Conservation (phyloP, 2,113 vertebrate genomes). For the Phaetusa simplex region DNA sequence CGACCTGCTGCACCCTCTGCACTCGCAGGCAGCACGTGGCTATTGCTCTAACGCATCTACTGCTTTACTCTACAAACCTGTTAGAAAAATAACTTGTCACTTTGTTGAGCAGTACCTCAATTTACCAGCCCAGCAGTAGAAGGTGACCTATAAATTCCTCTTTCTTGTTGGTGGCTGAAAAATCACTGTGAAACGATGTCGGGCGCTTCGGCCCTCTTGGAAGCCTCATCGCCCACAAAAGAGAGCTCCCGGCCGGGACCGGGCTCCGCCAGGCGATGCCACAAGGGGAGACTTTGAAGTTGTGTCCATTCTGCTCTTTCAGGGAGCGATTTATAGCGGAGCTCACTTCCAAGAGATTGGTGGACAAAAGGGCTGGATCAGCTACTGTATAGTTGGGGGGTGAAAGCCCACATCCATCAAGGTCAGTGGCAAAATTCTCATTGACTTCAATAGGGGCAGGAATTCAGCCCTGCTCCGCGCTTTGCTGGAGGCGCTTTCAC, state of each 20-base stretch:
- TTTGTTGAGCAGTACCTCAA: neutral
- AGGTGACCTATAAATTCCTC: neutral
- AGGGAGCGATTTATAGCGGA: neutral
- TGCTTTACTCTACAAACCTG: neutral
- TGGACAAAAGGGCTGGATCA: slow-evolving; percentile 16
- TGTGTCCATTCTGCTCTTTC: neutral
- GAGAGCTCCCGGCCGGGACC: neutral
- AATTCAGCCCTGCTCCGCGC: neutral
- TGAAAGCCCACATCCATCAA: slow-evolving; percentile 15
- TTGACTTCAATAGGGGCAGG: neutral
- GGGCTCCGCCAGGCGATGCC: neutral
- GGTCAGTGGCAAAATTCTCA: slow-evolving; percentile 20
- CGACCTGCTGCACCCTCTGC: neutral
- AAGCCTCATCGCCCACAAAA: fast-evolving
- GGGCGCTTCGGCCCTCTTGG: fast-evolving
- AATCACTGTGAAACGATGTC: fast-evolving
- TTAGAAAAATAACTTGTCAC: neutral
- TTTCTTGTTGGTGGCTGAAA: neutral
- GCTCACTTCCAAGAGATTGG: neutral
- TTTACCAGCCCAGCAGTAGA: neutral
- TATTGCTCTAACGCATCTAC: neutral
- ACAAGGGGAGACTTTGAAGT: neutral
- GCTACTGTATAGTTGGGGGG: neutral
- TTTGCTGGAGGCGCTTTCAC: neutral
- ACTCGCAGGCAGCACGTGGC: fast-evolving